These are phyloP conservation scores for Cyphomyrmex costatus DNA, from an alignment of 1,140 invertebrate genomes.

Conservation along the genomic window DNA sequence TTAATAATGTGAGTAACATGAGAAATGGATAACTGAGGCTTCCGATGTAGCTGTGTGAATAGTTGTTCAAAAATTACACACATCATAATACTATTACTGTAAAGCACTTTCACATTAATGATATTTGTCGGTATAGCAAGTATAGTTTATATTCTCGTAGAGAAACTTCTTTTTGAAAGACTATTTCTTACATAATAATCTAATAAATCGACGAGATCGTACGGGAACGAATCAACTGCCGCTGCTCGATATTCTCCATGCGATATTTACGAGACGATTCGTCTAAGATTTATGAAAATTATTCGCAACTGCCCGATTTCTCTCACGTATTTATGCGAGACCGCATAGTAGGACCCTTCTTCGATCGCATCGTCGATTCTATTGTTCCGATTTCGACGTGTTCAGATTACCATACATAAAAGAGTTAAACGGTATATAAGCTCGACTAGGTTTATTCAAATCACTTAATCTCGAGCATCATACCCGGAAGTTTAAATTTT, in stretches of 20 bases:
- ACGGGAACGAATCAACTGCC: constrained; percentile 46
- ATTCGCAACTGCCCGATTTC: constrained; percentile 78
- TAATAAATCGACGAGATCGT: constrained; percentile 74
- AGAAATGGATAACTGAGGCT: too few relatives aligned
- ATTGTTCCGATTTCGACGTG: constrained; percentile 79
- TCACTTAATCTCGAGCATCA: constrained; percentile 37
- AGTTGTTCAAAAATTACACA: not conserved
- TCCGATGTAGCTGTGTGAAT: too few relatives aligned
- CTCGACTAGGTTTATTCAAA: constrained; percentile 51
- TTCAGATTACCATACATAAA: constrained; percentile 78
- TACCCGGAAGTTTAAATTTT: constrained; percentile 37
- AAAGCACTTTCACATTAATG: constrained; percentile 41
- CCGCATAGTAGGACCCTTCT: constrained; percentile 45
- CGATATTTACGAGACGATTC: constrained; percentile 77
- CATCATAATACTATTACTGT: constrained; percentile 27
- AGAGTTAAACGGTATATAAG: constrained; percentile 83
- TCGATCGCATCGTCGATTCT: constrained; percentile 68
- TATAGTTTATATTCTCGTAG: constrained; percentile 10
- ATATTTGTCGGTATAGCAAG: constrained; percentile 39
- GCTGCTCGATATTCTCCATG: constrained; percentile 59
- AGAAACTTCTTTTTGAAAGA: constrained; percentile 12
- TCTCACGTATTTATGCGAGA: constrained; percentile 72
- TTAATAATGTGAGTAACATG: too few relatives aligned
- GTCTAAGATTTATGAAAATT: constrained; percentile 85
- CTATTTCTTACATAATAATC: constrained; percentile 68